phyloP scores from a whole-genome alignment of 2,113 vertebrate genomes.

The Poecile atricapillus region DNA sequence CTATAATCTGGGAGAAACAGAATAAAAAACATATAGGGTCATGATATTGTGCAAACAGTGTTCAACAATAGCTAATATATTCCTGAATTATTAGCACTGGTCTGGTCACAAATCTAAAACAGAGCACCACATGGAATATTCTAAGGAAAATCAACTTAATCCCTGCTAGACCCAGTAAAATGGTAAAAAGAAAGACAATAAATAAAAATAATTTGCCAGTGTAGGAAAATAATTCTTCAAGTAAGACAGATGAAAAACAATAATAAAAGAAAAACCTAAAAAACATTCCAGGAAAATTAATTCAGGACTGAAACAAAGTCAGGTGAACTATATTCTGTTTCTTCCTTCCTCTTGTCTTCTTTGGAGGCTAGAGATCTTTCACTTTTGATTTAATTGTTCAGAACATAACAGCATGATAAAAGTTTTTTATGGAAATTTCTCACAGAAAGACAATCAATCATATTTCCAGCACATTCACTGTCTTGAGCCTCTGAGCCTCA shows the following conservation, averaged over 20 bases:
- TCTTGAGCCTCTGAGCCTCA: slow-evolving; percentile 80
- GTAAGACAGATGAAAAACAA: background rate
- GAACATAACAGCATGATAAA: slow-evolving; percentile 71
- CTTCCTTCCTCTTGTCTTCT: slow-evolving; percentile 59
- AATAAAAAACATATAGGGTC: background rate
- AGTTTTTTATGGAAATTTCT: slow-evolving; percentile 80
- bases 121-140: background rate
- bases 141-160: background rate
- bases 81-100: background rate
- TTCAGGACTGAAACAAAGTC: background rate
- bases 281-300: background rate
- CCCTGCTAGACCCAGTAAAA: background rate
- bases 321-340: slow-evolving; percentile 43
- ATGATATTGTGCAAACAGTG: background rate
- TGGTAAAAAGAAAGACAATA: background rate
- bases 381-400: slow-evolving; percentile 79
- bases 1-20: background rate
- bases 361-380: slow-evolving; percentile 66
- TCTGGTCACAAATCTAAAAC: background rate
- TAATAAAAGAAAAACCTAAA: background rate
- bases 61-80: background rate
- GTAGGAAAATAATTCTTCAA: background rate
- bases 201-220: background rate
- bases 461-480: slow-evolving; percentile 72
- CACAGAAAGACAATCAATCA: slow-evolving; percentile 80